phyloP scores from a whole-genome alignment of 2,888 invertebrate genomes.

The Meghimatium bilineatum region DNA sequence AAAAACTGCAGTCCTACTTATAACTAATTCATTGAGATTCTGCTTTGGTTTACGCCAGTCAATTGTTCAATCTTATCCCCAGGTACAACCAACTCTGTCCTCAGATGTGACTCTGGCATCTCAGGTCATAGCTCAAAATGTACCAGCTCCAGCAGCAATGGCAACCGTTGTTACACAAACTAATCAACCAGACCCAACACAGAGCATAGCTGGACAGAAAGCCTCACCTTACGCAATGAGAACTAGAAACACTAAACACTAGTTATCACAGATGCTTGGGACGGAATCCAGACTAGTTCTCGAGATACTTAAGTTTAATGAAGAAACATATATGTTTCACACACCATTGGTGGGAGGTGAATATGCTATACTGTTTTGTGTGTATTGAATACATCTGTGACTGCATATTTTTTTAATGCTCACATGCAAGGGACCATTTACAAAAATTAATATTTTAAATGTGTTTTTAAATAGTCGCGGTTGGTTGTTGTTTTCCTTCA shows the following conservation, averaged over 20 bases:
- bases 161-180: conserved; percentile 55
- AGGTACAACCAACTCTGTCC: conserved; percentile 50
- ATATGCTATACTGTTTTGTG: too few relatives aligned
- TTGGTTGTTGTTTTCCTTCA: too few relatives aligned
- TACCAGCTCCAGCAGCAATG: conserved; percentile 56
- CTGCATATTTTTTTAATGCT: too few relatives aligned
- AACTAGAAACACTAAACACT: conserved; percentile 69
- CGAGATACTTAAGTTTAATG: too few relatives aligned
- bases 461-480: too few relatives aligned
- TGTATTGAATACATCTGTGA: too few relatives aligned
- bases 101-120: conserved; percentile 35
- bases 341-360: too few relatives aligned
- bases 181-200: conserved; percentile 49
- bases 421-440: too few relatives aligned
- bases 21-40: too few relatives aligned
- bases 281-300: background rate
- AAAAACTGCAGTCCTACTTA: too few relatives aligned
- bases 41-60: background rate
- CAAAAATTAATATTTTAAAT: too few relatives aligned
- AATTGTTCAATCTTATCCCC: conserved; percentile 42
- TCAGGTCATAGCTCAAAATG: conserved; percentile 53
- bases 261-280: conserved; percentile 22
- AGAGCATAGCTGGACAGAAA: conserved; percentile 52
- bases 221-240: conserved; percentile 70
- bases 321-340: too few relatives aligned